These are phyloP conservation scores for Taphrorychus bicolor DNA, from an alignment of 2,888 invertebrate genomes.

Conservation along the genomic window DNA sequence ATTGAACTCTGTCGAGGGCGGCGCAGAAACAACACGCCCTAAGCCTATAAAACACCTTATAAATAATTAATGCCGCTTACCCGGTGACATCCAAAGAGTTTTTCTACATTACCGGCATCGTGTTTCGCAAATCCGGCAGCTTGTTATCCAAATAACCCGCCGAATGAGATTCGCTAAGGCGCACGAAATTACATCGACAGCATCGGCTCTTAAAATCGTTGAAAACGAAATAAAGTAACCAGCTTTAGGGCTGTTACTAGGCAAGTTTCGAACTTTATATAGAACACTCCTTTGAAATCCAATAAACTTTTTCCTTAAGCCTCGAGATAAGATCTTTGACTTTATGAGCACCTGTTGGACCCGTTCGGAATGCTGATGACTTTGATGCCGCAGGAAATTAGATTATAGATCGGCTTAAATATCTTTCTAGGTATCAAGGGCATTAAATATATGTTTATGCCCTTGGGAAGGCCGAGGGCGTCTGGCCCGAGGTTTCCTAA, in stretches of 20 bases:
- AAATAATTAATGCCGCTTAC: slow-evolving; percentile 9
- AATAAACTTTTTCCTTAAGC: slow-evolving; percentile 21
- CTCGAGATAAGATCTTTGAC: slow-evolving; percentile 16
- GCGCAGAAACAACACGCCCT: neutral
- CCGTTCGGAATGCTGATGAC: neutral
- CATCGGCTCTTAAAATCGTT: slow-evolving; percentile 24
- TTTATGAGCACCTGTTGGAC: slow-evolving; percentile 16
- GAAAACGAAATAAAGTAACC: slow-evolving; percentile 26
- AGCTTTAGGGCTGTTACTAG: slow-evolving; percentile 19
- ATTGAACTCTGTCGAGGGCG: neutral
- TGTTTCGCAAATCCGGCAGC: slow-evolving; percentile 15
- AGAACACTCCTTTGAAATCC: slow-evolving; percentile 23
- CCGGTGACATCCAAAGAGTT: neutral
- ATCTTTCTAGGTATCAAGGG: no score
- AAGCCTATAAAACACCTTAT: neutral
- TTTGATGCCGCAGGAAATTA: slow-evolving; percentile 2
- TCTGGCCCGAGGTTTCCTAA: no score
- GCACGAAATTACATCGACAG: slow-evolving; percentile 24
- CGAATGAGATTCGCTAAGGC: slow-evolving; percentile 22
- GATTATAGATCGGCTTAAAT: no score
- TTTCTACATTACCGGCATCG: slow-evolving; percentile 4
- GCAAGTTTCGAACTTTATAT: slow-evolving; percentile 28
- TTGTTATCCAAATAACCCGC: slow-evolving; percentile 23
- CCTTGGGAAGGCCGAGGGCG: no score
- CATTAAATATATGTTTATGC: no score